Evolutionary conservation across 2,113 vertebrate genomes (phyloP).

Genomic region (Catharus bicknelli): DNA sequence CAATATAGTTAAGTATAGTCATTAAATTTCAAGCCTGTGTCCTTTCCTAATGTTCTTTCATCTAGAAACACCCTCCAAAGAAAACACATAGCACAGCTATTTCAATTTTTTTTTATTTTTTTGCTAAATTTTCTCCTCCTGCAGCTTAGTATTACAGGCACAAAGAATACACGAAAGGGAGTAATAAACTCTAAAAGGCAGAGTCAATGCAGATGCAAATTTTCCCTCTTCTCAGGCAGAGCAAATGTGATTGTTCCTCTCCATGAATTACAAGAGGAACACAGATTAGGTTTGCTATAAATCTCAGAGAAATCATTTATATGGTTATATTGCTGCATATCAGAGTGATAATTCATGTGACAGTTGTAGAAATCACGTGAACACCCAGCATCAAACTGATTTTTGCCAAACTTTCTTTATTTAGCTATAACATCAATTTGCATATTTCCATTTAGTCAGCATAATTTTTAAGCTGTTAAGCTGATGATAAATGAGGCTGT

Average conservation of each 20-base stretch:
- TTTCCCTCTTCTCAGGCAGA: conserved; percentile 3
- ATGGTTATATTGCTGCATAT: not conserved
- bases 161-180: not conserved
- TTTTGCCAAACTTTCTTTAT: conserved; percentile 30
- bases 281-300: conserved; percentile 45
- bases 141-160: not conserved
- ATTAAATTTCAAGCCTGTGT: not conserved
- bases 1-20: not conserved
- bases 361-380: conserved; percentile 18
- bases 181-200: conserved; percentile 36
- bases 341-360: conserved; percentile 20
- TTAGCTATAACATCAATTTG: not conserved
- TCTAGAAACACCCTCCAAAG: conserved; percentile 1
- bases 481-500: conserved; percentile 36
- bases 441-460: not conserved
- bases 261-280: conserved; percentile 48
- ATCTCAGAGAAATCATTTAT: conserved; percentile 47
- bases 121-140: not conserved
- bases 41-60: not conserved
- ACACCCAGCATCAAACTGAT: not conserved
- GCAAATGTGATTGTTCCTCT: conserved; percentile 34
- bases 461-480: not conserved
- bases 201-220: conserved; percentile 32
- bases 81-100: not conserved
- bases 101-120: not conserved